Evolutionary conservation across 1,140 invertebrate genomes (phyloP).

Genomic region (Papilio dardanus): DNA sequence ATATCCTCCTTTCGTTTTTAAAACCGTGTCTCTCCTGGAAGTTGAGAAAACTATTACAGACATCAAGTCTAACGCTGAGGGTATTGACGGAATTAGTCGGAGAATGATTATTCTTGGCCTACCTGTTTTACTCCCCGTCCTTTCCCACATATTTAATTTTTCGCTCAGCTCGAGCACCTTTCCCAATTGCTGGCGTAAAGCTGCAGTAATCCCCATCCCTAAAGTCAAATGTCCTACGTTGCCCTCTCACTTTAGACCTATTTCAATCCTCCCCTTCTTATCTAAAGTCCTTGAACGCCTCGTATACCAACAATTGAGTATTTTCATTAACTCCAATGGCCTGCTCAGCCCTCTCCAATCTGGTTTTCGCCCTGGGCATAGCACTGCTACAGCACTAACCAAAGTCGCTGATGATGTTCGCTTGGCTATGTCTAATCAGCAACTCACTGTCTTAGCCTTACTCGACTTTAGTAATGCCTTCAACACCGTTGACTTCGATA

Average conservation of each 20-base stretch:
- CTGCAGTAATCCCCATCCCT: slow-evolving; percentile 41
- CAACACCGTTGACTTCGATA: not conserved
- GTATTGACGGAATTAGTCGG: slow-evolving; percentile 16
- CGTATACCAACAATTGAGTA: slow-evolving; percentile 39
- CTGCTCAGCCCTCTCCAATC: slow-evolving; percentile 43
- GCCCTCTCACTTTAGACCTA: slow-evolving; percentile 42
- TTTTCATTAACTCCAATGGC: slow-evolving; percentile 37
- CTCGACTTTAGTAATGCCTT: slow-evolving; percentile 11
- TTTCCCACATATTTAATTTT: slow-evolving; percentile 42
- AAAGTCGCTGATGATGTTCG: too few species aligned
- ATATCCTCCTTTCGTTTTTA: slow-evolving; percentile 11
- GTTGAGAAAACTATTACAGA: slow-evolving; percentile 32
- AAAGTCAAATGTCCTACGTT: slow-evolving; percentile 36
- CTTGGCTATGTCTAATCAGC: slow-evolving; percentile 18
- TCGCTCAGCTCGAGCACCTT: slow-evolving; percentile 38
- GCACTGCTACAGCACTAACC: too few species aligned
- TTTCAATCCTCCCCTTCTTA: slow-evolving; percentile 47
- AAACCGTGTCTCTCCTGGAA: not conserved
- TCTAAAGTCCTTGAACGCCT: slow-evolving; percentile 43
- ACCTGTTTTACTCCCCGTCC: slow-evolving; percentile 29
- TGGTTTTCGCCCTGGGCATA: slow-evolving; percentile 44
- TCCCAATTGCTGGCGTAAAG: slow-evolving; percentile 40
- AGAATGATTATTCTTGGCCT: slow-evolving; percentile 31
- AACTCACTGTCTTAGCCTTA: slow-evolving; percentile 20
- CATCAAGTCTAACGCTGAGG: slow-evolving; percentile 27